These are phyloP conservation scores for Pantherophis vulpinus DNA, from an alignment of 2,797 vertebrate genomes.

Conservation along the genomic window DNA sequence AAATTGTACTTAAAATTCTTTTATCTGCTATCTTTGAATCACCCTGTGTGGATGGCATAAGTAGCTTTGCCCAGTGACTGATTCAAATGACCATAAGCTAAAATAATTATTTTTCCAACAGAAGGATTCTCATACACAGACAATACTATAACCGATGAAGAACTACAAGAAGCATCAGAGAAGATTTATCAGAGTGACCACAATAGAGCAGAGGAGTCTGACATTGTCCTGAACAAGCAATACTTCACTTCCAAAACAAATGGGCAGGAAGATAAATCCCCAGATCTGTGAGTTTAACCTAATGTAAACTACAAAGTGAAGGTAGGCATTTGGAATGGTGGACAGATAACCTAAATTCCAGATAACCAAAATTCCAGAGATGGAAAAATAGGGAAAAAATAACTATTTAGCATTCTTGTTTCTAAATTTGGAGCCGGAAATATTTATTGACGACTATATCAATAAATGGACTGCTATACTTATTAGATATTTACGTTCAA, in stretches of 20 bases:
- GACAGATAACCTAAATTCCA: neutral
- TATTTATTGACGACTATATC: neutral
- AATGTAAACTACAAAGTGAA: neutral
- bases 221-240: slow-evolving; percentile 71
- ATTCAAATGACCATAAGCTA: neutral
- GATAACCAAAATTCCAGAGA: neutral
- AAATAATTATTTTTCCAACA: slow-evolving; percentile 14
- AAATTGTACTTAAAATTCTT: neutral
- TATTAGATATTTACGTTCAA: neutral
- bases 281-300: slow-evolving; percentile 65
- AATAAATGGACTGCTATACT: neutral
- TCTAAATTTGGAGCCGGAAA: neutral
- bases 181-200: slow-evolving; percentile 60
- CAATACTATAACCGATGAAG: slow-evolving; percentile 51
- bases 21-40: neutral
- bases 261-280: slow-evolving; percentile 52
- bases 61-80: neutral
- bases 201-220: slow-evolving; percentile 67
- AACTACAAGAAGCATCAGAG: slow-evolving; percentile 68
- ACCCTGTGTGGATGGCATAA: neutral
- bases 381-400: too few relatives aligned
- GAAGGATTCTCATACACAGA: slow-evolving; percentile 63
- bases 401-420: neutral
- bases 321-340: neutral
- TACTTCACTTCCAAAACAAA: slow-evolving; percentile 24